phyloP scores from a whole-genome alignment of 2,113 vertebrate genomes.

The Microtus pennsylvanicus region DNA sequence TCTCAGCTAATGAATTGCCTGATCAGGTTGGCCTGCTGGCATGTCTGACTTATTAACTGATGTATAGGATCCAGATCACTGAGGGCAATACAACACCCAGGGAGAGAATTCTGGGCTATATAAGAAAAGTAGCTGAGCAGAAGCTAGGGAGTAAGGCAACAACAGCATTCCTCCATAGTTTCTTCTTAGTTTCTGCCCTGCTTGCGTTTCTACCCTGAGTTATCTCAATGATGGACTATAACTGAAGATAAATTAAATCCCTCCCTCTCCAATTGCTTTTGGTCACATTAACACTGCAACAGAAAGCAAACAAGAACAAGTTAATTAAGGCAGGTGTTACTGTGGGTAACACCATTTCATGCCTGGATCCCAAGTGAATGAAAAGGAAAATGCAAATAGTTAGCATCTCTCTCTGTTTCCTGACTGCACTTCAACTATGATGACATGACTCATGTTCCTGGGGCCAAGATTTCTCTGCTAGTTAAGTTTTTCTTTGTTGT shows the following conservation, averaged over 20 bases:
- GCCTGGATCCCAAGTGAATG: not conserved
- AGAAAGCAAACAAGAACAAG: not conserved
- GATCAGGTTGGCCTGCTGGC: not conserved
- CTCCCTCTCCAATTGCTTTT: not conserved
- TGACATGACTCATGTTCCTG: not conserved
- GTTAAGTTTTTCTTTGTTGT: not conserved
- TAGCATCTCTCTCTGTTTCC: not conserved
- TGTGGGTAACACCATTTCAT: not conserved
- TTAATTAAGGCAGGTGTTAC: not conserved
- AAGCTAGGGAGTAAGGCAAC: not conserved
- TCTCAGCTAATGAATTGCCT: not conserved
- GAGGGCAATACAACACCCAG: not conserved
- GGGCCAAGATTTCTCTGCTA: not conserved
- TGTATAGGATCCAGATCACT: not conserved
- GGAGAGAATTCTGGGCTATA: not conserved
- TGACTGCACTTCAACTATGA: not conserved
- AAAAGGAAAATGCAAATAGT: not conserved
- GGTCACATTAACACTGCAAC: not conserved
- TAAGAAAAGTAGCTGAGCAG: not conserved
- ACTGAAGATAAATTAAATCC: not conserved
- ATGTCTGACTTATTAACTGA: not conserved
- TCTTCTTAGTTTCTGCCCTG: not conserved
- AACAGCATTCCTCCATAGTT: not conserved
- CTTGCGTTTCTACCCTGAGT: not conserved
- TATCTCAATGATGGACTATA: not conserved